A percentile compares a stretch with the other conserved stretches of the same genome.
phyloP scores from a whole-genome alignment of 2,888 invertebrate genomes.

The Tipula helvola region DNA sequence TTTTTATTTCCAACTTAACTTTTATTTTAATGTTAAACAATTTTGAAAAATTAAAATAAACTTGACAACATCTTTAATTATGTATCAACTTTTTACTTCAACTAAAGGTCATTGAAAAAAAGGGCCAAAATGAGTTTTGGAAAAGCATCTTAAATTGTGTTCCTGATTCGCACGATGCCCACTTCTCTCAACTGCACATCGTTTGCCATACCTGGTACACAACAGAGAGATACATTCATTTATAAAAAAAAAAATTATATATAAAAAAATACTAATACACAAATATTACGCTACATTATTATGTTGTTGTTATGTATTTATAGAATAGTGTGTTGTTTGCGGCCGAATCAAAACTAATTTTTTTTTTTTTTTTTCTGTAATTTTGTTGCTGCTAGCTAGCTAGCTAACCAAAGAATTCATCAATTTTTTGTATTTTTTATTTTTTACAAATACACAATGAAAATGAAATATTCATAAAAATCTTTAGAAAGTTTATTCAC shows the following conservation, averaged over 20 bases:
- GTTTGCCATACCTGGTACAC: not conserved
- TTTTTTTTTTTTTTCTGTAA: not conserved
- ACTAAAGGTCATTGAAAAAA: no score
- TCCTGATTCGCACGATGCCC: no score
- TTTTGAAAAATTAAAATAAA: no score
- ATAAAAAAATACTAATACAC: not conserved
- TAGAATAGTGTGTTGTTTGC: not conserved
- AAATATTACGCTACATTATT: not conserved
- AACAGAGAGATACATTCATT: not conserved
- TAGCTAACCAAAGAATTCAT: not conserved
- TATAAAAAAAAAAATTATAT: not conserved
- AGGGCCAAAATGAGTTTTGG: no score
- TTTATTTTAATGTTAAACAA: no score
- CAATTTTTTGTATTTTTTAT: not conserved
- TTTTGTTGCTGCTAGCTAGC: not conserved
- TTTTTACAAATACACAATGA: conserved; percentile 4
- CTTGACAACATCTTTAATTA: no score
- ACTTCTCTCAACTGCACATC: not conserved
- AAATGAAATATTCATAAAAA: not conserved
- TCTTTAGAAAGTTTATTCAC: conserved; percentile 4
- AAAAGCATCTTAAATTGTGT: no score
- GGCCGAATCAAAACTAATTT: not conserved
- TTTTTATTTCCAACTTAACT: no score
- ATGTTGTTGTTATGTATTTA: not conserved
- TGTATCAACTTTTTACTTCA: no score